Conservation (phyloP, 2,888 invertebrate species). For the Rotaria macrura region DNA sequence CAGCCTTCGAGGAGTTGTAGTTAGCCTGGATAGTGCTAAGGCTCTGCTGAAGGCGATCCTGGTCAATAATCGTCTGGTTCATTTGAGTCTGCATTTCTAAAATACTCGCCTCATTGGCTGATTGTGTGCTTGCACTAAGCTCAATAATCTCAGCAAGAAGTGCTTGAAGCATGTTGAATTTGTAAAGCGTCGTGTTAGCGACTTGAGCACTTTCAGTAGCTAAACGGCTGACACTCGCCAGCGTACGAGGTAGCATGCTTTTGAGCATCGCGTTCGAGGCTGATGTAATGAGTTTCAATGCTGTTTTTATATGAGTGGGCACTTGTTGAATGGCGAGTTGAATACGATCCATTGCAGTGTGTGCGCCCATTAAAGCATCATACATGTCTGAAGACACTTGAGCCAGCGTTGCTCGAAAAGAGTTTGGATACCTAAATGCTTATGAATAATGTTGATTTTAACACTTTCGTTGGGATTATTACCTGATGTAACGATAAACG, state of each 20-base stretch:
- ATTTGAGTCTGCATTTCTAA: background rate
- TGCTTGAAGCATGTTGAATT: background rate
- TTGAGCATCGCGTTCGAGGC: background rate
- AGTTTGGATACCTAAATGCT: background rate
- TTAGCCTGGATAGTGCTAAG: background rate
- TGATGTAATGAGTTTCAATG: background rate
- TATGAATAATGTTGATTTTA: too few species aligned
- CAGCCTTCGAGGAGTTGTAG: background rate
- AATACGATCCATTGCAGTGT: background rate
- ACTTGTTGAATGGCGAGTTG: background rate
- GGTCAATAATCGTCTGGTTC: background rate
- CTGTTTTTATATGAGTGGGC: background rate
- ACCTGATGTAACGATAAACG: too few species aligned
- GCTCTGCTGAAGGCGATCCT: background rate
- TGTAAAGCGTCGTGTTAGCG: background rate
- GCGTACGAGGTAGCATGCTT: background rate
- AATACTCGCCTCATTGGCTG: background rate
- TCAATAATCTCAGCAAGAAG: background rate
- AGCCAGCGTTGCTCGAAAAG: background rate
- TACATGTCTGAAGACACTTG: background rate
- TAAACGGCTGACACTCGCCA: background rate
- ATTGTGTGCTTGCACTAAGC: background rate
- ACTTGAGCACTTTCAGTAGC: background rate
- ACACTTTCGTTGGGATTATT: too few species aligned
- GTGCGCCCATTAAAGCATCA: background rate